Evolutionary conservation across 1,140 invertebrate species (phyloP), one percentile per base, ranked within the genome.

Genomic region (Macrobrachium rosenbergii): DNA sequence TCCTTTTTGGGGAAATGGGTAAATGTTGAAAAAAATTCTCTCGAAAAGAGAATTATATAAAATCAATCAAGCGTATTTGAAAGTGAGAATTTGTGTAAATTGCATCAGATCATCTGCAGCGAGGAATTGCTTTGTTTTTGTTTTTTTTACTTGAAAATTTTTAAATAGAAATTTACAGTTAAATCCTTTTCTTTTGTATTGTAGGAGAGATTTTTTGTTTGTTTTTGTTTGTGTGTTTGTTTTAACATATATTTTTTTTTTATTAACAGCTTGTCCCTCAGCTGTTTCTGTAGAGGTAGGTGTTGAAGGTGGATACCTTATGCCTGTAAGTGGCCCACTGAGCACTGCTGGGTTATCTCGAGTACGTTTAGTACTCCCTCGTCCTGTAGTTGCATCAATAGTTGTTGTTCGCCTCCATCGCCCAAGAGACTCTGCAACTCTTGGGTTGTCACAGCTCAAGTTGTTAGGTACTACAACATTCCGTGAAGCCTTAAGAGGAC

Each of bases 401-500:
- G 92, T 94, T 37, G 92, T 93, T 79, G 92, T 96, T 11, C 92
- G 94, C 6, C 92, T 96, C 21, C 97, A 96, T 91, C 96, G 96
- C 91, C 97, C 97, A 2, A 94, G 96, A 45, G 97, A 98, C 90
- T 96, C 96, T 16, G 95, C 95, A 80, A 98, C 96, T 91, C 95
- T 98, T 90, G 97, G 97, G 21, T 92, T 98, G 10, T 95, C 97
- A 89, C 97, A 98, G 91, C 95, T 98, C 79, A 94, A 95, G n/a
- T 92, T 98, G 17, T 92, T 98, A 14, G 97, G 96, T 0, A 95
- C 95, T 77, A 96, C 96, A 59, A 95, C 95, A 14, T 96, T 96
- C 91, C 94, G 94, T 60, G 94, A 94, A 88, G 90, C 91, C 28
- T 90, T 17, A 91, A 92, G 91, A 91, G 93, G 72, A 87, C 91